These are phyloP conservation scores for Drosophila prostipennis DNA, from an alignment of 2,888 invertebrate species.

Conservation along the genomic window DNA sequence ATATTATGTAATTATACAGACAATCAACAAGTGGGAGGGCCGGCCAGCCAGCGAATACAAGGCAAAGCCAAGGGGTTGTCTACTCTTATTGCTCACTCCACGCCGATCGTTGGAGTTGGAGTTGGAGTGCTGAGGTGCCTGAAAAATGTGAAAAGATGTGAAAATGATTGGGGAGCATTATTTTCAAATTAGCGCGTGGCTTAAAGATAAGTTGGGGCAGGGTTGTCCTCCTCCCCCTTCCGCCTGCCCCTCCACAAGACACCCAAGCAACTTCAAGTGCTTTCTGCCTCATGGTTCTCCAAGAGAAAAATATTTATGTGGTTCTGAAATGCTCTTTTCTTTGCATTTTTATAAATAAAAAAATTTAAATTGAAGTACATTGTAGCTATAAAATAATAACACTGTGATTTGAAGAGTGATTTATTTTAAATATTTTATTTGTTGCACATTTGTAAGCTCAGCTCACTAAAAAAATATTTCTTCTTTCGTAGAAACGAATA, in stretches of 20 bases:
- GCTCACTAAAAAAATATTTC: too few species aligned
- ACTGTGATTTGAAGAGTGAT: too few species aligned
- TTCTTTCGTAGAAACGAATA: too few species aligned
- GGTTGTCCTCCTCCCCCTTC: background rate
- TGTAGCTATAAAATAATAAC: too few species aligned
- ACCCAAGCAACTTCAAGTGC: constrained; percentile 16
- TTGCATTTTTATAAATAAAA: too few species aligned
- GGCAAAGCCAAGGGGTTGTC: constrained; percentile 4
- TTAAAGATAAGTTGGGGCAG: constrained; percentile 34
- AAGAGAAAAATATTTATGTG: background rate
- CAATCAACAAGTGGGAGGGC: constrained; percentile 61
- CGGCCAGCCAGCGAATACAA: constrained; percentile 11
- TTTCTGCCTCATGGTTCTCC: constrained; percentile 10
- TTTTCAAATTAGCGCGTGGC: constrained; percentile 81
- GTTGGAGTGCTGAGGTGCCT: constrained; percentile 5
- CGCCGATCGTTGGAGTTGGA: constrained; percentile 22
- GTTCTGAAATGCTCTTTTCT: background rate
- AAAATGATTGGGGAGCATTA: constrained; percentile 80
- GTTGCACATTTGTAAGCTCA: too few species aligned
- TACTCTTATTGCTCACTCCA: constrained; percentile 43
- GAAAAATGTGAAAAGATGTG: constrained; percentile 56
- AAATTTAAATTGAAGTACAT: too few species aligned
- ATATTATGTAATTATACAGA: constrained; percentile 79
- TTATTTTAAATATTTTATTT: too few species aligned
- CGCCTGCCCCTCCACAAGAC: constrained; percentile 4